Evolutionary conservation across 1,140 invertebrate genomes (phyloP).

Genomic region (Hydropsyche tenuis): DNA sequence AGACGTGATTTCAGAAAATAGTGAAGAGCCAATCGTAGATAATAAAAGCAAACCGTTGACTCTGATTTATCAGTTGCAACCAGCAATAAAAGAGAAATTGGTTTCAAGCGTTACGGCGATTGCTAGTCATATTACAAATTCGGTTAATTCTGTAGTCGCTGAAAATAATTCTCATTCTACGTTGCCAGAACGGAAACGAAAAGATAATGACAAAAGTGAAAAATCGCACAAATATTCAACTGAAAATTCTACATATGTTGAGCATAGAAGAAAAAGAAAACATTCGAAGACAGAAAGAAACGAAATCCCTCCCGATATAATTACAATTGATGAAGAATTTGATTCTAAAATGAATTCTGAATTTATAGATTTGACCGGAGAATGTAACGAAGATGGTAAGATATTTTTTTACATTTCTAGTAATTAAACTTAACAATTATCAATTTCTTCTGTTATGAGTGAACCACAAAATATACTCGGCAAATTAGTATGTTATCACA

Average conservation of each 20-base stretch:
- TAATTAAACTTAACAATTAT: conserved; percentile 1
- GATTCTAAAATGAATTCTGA: conserved; percentile 29
- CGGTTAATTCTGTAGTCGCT: neutral
- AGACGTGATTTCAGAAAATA: neutral
- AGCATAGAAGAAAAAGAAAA: conserved; percentile 48
- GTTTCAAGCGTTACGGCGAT: too few species aligned
- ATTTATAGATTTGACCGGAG: conserved; percentile 47
- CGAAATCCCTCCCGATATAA: conserved; percentile 37
- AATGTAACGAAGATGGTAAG: conserved; percentile 38
- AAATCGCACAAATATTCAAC: neutral
- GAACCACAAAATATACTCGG: too few species aligned
- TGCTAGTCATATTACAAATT: too few species aligned
- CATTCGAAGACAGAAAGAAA: conserved; percentile 22
- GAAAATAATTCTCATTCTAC: conserved; percentile 1
- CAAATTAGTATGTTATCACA: too few species aligned
- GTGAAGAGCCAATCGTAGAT: neutral
- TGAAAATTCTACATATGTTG: conserved; percentile 48
- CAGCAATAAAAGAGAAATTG: conserved; percentile 9
- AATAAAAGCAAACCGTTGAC: conserved; percentile 6
- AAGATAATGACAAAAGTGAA: conserved; percentile 4
- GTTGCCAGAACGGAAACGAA: neutral
- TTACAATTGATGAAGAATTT: conserved; percentile 46
- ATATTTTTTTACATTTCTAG: neutral
- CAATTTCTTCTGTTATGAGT: too few species aligned
- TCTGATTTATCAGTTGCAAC: conserved; percentile 37